Evolutionary conservation across 2,797 vertebrate species (phyloP), one percentile per base, ranked within the genome.

Genomic region (Bufotes viridis): DNA sequence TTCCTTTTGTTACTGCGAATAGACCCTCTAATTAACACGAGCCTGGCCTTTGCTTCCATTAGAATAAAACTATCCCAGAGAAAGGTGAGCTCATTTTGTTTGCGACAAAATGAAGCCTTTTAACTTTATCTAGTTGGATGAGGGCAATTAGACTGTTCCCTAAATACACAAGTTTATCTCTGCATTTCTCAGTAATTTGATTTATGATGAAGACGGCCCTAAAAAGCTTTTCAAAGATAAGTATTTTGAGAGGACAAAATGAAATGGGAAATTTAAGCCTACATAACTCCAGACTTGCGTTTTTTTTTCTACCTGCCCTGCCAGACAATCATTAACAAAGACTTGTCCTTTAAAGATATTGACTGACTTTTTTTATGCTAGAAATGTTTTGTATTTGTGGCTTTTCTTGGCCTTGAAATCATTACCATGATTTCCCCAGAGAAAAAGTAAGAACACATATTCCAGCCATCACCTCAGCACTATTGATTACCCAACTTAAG

Each of bases 61-160:
- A 87, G 85, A 78, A 78, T 86, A 90, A 86, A 58, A 88, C 89
- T 87, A 67, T 83, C 91, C 72, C 0, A 78, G 12, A 90, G 90
- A 92, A 91, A 91, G 91, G 29, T 26, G 82, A 89, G 83, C 87
- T 70, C 88, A 90, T 91, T 90, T 86, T 75, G 57, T 84, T 57
- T 24, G 90, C 89, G 81, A 90, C 91, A 76, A 92, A 93, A 91
- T 91, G 82, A 93, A 93, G 89, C 85, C 76, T 91, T 87, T 78
- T 18, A 34, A 86, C 80, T 53, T 85, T 82, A 92, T 92, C 89
- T 93, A 72, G 88, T 87, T 90, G 91, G 90, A 91, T 90, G 90
- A 91, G 89, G 91, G 84, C 82, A 90, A 91, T 93, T 92, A 92
- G 92, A 87, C 89, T 90, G 88, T 91, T 91, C 91, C 89, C 91